Evolutionary conservation across 2,113 vertebrate species (phyloP).

Genomic region (Mus pahari): DNA sequence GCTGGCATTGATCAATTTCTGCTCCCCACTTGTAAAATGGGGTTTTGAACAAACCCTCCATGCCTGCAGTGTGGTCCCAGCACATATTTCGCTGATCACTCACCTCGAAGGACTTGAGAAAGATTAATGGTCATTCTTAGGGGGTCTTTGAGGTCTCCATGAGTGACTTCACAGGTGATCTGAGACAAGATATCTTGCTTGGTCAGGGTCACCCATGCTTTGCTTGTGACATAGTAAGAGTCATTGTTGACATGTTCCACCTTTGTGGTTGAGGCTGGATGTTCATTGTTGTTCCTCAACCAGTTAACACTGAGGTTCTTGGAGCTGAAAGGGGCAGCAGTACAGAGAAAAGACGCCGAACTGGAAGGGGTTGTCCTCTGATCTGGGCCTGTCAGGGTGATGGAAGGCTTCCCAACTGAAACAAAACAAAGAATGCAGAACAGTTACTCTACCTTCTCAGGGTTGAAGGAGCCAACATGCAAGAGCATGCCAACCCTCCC

Average conservation of each 20-base stretch:
- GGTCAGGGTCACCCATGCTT: constrained; percentile 27
- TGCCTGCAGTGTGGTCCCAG: fast-evolving
- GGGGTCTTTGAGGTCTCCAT: neutral
- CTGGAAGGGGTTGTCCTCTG: neutral
- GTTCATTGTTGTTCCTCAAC: constrained; percentile 49
- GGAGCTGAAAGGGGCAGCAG: constrained; percentile 33
- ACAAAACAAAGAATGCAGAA: neutral
- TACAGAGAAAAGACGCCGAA: constrained; percentile 36
- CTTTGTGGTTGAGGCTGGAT: neutral
- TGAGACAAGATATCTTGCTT: neutral
- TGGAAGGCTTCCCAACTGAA: constrained; percentile 23
- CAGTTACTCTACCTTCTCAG: neutral
- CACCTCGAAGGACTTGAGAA: constrained; percentile 48
- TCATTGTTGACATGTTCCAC: neutral
- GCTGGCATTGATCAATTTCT: neutral
- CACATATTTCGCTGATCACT: fast-evolving
- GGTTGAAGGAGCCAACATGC: too few species aligned
- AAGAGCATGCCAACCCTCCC: neutral
- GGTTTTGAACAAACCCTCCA: neutral
- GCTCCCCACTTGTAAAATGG: neutral
- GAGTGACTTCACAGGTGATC: constrained; percentile 21
- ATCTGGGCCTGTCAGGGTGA: neutral
- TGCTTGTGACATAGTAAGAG: constrained; percentile 10
- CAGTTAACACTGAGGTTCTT: constrained; percentile 38
- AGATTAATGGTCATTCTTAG: constrained; percentile 13